Percentiles rank a stretch among this genome's conserved stretches.
These are phyloP conservation scores for Rhizomys pruinosus DNA, from an alignment of 2,113 vertebrate genomes.

Conservation along the genomic window DNA sequence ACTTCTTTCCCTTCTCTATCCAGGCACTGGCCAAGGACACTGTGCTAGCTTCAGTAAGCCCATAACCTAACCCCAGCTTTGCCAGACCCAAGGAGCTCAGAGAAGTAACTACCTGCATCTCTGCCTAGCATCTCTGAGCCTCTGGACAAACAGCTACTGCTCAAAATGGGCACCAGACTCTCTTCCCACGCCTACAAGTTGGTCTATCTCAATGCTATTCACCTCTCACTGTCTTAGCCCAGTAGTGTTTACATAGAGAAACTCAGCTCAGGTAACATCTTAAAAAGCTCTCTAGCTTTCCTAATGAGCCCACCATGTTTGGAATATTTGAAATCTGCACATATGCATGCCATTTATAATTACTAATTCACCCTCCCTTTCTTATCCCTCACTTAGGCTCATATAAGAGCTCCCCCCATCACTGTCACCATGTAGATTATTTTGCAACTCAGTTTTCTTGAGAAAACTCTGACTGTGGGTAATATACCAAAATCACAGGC, in stretches of 20 bases:
- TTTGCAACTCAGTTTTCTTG: conserved; percentile 14
- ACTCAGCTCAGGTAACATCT: not conserved
- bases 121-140: not conserved
- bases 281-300: not conserved
- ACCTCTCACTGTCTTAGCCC: not conserved
- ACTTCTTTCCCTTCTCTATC: not conserved
- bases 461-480: conserved; percentile 47
- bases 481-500: not conserved
- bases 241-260: not conserved
- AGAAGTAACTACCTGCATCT: not conserved
- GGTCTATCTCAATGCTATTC: not conserved
- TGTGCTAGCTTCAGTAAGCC: rapidly evolving
- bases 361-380: no score
- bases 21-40: not conserved
- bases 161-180: not conserved
- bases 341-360: no score
- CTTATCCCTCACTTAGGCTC: not conserved
- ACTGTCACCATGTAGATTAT: not conserved
- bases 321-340: not conserved
- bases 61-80: no score
- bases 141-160: not conserved
- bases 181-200: not conserved
- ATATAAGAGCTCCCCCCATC: not conserved
- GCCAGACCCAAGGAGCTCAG: not conserved
- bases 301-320: not conserved